Evolutionary conservation across 2,797 vertebrate species (phyloP).

Genomic region (Channa striata): DNA sequence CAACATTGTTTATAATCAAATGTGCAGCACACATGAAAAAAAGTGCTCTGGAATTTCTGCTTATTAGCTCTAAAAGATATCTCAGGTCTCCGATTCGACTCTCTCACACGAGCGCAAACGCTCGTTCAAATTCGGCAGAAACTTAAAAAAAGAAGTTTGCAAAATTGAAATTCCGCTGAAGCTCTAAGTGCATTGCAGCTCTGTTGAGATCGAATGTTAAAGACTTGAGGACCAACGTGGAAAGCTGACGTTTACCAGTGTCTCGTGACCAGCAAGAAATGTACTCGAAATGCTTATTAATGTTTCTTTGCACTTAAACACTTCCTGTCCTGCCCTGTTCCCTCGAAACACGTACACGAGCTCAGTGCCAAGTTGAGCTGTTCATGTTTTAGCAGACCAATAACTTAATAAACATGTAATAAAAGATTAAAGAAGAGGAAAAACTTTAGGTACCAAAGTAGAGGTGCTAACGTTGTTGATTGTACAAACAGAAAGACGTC

Average conservation of each 20-base stretch:
- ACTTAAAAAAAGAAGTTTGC: conserved; percentile 33
- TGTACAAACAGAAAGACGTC: conserved; percentile 62
- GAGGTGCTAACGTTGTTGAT: conserved; percentile 63
- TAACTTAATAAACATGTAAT: conserved; percentile 2
- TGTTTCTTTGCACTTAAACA: conserved; percentile 80
- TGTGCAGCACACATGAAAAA: conserved; percentile 72
- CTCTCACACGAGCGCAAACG: conserved; percentile 26
- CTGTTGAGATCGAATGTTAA: conserved; percentile 65
- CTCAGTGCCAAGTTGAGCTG: conserved; percentile 36
- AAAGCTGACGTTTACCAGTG: conserved; percentile 67
- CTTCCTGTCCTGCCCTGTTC: conserved; percentile 46
- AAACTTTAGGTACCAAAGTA: conserved; percentile 40
- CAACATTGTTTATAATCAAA: conserved; percentile 77
- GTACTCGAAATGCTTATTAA: conserved; percentile 72
- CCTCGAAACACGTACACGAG: conserved; percentile 22
- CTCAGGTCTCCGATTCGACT: conserved; percentile 47
- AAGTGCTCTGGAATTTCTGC: conserved; percentile 63
- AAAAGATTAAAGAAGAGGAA: conserved; percentile 40
- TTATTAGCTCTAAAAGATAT: conserved; percentile 75
- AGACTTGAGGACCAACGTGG: conserved; percentile 50
- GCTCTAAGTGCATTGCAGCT: conserved; percentile 48
- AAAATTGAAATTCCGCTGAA: conserved; percentile 50
- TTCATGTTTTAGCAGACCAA: conserved; percentile 26
- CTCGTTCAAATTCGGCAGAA: conserved; percentile 35
- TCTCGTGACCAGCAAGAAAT: conserved; percentile 64